Percentiles rank a stretch among this genome's conserved stretches.
These are phyloP conservation scores for Tridacna crocea DNA, from an alignment of 2,888 invertebrate genomes.

Conservation along the genomic window DNA sequence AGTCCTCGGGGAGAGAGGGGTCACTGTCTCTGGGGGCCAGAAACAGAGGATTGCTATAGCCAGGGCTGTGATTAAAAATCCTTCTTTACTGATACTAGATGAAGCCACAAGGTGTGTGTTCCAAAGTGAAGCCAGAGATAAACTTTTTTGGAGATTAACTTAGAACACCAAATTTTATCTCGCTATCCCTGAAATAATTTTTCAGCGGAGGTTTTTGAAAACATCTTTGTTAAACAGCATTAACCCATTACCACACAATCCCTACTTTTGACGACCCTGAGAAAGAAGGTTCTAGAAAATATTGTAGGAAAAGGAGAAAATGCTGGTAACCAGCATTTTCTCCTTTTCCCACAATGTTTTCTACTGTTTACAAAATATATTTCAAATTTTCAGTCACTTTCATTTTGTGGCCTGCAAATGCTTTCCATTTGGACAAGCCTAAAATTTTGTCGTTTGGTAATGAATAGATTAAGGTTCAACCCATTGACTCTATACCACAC, in stretches of 20 bases:
- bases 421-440: background rate
- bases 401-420: background rate
- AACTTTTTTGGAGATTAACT: too few relatives aligned
- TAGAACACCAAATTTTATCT: too few relatives aligned
- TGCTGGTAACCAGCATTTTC: background rate
- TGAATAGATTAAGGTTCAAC: too few relatives aligned
- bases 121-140: too few relatives aligned
- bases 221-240: too few relatives aligned
- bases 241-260: background rate
- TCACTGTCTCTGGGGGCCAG: conserved; percentile 97
- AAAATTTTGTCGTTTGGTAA: too few relatives aligned
- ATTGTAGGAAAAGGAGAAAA: background rate
- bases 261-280: background rate
- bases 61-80: conserved; percentile 95
- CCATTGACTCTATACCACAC: too few relatives aligned
- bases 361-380: background rate
- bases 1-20: conserved; percentile 92
- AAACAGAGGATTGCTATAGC: conserved; percentile 98
- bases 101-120: conserved; percentile 93
- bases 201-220: too few relatives aligned
- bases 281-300: background rate
- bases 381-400: background rate
- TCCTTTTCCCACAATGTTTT: background rate
- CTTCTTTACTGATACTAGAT: conserved; percentile 90
- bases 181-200: too few relatives aligned